Percentiles rank a stretch among this genome's conserved stretches.
phyloP scores from a whole-genome alignment of 2,113 vertebrate genomes.

The Tenebrosternarchus preto region DNA sequence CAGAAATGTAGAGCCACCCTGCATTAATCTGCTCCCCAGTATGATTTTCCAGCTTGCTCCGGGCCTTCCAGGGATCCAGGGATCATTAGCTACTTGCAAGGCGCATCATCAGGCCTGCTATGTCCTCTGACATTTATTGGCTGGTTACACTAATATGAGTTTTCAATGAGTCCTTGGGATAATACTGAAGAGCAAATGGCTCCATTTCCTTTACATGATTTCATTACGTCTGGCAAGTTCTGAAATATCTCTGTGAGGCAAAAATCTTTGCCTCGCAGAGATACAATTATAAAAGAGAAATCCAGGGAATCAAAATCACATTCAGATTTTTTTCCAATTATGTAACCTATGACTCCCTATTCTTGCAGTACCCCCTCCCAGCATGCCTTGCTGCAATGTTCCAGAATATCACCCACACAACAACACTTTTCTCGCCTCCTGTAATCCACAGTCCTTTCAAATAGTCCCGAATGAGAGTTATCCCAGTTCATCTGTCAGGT shows the following conservation, averaged over 20 bases:
- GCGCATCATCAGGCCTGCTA: slow-evolving; percentile 16
- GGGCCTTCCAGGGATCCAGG: slow-evolving; percentile 14
- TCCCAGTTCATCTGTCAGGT: neutral
- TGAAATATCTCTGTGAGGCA: slow-evolving; percentile 8
- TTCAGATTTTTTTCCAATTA: neutral
- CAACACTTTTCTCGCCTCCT: too few relatives aligned
- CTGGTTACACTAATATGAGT: slow-evolving; percentile 10
- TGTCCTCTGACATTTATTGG: slow-evolving; percentile 24
- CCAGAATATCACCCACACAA: too few relatives aligned
- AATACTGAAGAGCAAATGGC: neutral
- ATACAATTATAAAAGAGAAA: neutral
- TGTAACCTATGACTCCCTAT: too few relatives aligned
- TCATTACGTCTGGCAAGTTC: neutral
- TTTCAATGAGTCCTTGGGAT: slow-evolving; percentile 10
- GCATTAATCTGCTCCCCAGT: slow-evolving; percentile 30
- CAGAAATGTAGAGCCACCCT: neutral
- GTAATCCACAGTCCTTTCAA: too few relatives aligned
- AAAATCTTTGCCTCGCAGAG: neutral
- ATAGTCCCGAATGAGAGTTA: neutral
- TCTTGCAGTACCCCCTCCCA: too few relatives aligned
- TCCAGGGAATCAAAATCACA: neutral
- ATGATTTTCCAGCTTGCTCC: slow-evolving; percentile 29
- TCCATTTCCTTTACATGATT: neutral
- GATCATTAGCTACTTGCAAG: slow-evolving; percentile 33
- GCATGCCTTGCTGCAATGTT: too few relatives aligned